Percentiles rank a stretch among this genome's conserved stretches.
Evolutionary conservation across 2,797 vertebrate genomes (phyloP).

Genomic region (Danio choprae): DNA sequence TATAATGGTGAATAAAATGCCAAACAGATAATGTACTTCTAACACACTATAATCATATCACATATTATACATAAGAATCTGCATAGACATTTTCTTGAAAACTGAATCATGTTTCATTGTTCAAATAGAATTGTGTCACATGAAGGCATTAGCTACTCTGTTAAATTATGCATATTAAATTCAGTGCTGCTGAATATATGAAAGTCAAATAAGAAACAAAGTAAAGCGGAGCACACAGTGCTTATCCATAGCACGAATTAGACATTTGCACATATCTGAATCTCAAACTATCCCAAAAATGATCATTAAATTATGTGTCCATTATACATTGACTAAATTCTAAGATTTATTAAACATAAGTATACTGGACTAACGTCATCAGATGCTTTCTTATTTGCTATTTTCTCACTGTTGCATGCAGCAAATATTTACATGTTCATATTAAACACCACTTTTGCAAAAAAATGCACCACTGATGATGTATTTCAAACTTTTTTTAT

Average conservation of each 20-base stretch:
- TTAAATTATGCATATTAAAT: constrained; percentile 16
- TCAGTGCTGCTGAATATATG: neutral
- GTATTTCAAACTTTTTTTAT: no score
- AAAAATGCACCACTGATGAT: no score
- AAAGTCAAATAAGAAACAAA: neutral
- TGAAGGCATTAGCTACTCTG: neutral
- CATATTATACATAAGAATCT: neutral
- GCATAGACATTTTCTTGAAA: neutral
- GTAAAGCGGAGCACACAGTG: no score
- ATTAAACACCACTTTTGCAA: no score
- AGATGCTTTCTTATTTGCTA: no score
- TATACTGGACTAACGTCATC: no score
- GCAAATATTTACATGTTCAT: no score
- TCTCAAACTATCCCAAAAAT: neutral
- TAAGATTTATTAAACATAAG: no score
- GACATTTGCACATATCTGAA: neutral
- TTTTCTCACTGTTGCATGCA: no score
- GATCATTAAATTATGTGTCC: neutral
- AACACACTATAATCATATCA: neutral
- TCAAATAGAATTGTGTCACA: neutral
- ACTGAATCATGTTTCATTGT: neutral
- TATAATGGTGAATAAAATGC: no score
- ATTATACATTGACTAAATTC: neutral
- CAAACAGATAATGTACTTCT: neutral
- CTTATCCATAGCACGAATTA: no score